Evolutionary conservation across 2,888 invertebrate genomes (phyloP), one percentile per base, ranked within the genome.

Genomic region (Polyploca ridens): DNA sequence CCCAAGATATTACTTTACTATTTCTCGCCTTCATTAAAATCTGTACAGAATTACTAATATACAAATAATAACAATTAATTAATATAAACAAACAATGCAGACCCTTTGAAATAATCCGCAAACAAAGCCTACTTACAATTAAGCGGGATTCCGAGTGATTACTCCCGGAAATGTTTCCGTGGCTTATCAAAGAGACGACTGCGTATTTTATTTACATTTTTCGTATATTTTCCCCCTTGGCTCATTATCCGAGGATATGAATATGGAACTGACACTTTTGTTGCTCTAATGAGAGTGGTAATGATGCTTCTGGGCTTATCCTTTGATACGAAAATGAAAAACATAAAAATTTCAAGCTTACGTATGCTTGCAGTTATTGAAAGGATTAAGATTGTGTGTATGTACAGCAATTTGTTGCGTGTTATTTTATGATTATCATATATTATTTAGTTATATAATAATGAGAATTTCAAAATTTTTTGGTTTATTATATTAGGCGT

Each of bases 251-350:
- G 54, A 10, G 19, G 54, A n/a, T 54, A 54, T 54, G 54, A 54
- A 54, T 54, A 54, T 54, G 54, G 54, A 54, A 19, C 54, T 54
- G 54, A 19, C 54, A 54, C 54, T 54, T 54, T 19, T 54, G 54
- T 54, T 54, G n/a, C 10, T n/a, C 16, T 54, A 54, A 54, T 54
- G 54, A 54, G 54, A 54, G 19, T 54, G 54, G 54, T 19, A 19
- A 49, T 49, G 16, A 49, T 8, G 49, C 49, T 49, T 49, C 49
- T n/a, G 49, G 16, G 49, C 16, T 49, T 46, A 46, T 46, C 49
- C 16, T 8, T 16, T 49, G 16, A 49, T 49, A n/a, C 49, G 7
- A 54, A 19, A 54, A 54, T 19, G 19, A 54, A 54, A 54, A 19
- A 1, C 19, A 19, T 16, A 3, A 46, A n/a, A 46, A 46, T 46